These are phyloP conservation scores for Leistus spinibarbis DNA, from an alignment of 2,888 invertebrate species.

Conservation along the genomic window DNA sequence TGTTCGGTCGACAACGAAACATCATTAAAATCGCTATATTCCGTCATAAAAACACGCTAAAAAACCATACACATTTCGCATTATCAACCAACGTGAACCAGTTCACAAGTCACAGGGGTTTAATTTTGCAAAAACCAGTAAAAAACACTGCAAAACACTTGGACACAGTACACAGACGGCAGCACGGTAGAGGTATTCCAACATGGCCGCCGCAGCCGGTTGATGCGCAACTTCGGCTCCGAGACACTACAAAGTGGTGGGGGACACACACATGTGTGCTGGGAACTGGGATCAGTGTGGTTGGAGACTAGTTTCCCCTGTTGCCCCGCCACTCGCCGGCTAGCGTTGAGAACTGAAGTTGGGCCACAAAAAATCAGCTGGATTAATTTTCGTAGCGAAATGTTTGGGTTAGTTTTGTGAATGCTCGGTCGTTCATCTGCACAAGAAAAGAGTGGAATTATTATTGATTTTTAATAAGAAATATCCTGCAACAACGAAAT, in stretches of 20 bases:
- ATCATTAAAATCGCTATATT: constrained; percentile 9
- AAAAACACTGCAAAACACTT: constrained; percentile 33
- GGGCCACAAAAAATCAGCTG: constrained; percentile 2
- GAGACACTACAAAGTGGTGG: constrained; percentile 16
- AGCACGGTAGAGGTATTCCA: constrained; percentile 54
- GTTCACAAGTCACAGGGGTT: constrained; percentile 33
- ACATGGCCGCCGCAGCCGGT: constrained; percentile 52
- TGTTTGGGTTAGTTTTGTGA: background rate
- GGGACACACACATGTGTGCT: background rate
- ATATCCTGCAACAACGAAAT: too few relatives aligned
- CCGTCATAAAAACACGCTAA: constrained; percentile 19
- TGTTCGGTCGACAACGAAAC: background rate
- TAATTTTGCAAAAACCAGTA: constrained; percentile 36
- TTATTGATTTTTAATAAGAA: background rate
- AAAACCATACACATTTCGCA: constrained; percentile 21
- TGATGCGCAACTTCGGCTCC: constrained; percentile 42
- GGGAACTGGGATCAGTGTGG: background rate
- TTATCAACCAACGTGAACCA: constrained; percentile 24
- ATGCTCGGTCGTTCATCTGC: background rate
- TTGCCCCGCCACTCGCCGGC: constrained; percentile 2
- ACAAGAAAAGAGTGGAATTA: background rate
- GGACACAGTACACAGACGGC: constrained; percentile 46
- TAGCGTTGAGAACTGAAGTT: background rate
- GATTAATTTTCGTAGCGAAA: background rate
- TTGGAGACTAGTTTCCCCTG: background rate